A percentile compares a stretch with the other conserved stretches of the same genome.
phyloP scores from a whole-genome alignment of 2,797 vertebrate genomes.

The Gallirallus australis region DNA sequence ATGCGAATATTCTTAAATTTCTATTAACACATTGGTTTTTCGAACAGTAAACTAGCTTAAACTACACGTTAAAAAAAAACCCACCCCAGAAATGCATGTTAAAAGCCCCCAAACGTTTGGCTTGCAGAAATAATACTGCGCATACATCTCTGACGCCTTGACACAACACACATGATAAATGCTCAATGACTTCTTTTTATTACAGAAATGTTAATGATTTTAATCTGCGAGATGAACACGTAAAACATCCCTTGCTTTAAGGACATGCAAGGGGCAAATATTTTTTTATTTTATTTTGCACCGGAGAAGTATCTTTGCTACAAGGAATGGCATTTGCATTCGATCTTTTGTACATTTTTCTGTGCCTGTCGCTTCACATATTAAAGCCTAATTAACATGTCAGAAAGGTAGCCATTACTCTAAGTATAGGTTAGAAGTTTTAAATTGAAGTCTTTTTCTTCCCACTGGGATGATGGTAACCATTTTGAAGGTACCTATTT shows the following conservation, averaged over 20 bases:
- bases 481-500: background rate
- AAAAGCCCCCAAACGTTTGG: background rate
- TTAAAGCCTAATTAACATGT: constrained; percentile 67
- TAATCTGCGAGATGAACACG: constrained; percentile 38
- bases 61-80: background rate
- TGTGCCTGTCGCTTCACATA: constrained; percentile 41
- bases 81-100: background rate
- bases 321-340: constrained; percentile 51
- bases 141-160: background rate
- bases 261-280: constrained; percentile 49
- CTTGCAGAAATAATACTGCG: background rate
- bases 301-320: constrained; percentile 50
- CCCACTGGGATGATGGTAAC: background rate
- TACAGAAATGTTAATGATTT: constrained; percentile 5
- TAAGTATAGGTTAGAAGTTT: constrained; percentile 50
- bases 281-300: constrained; percentile 60
- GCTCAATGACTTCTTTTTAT: background rate
- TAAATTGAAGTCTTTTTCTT: constrained; percentile 3
- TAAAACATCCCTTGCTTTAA: constrained; percentile 44
- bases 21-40: background rate
- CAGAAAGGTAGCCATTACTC: constrained; percentile 56
- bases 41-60: background rate
- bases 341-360: constrained; percentile 39
- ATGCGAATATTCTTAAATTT: background rate
- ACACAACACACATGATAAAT: background rate